Percentiles rank a stretch among this genome's conserved stretches.
These are phyloP conservation scores for Nylanderia fulva DNA, from an alignment of 1,140 invertebrate species.

Conservation along the genomic window DNA sequence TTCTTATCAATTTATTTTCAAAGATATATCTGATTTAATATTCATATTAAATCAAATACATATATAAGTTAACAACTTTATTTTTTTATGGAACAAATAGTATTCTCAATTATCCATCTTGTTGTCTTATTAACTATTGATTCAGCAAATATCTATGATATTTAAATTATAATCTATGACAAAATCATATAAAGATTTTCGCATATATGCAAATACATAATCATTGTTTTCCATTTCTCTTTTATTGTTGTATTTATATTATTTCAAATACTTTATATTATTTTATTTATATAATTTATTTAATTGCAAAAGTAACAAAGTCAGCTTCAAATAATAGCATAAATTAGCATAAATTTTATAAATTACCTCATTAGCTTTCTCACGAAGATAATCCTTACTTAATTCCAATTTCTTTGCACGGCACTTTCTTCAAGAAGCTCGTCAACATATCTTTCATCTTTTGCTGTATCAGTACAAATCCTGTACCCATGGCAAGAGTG, in stretches of 20 bases:
- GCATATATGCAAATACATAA: not conserved
- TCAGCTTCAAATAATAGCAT: not conserved
- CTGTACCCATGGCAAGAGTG: slow-evolving; percentile 85
- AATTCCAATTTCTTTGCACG: not conserved
- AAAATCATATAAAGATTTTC: not conserved
- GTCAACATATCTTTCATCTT: slow-evolving; percentile 82
- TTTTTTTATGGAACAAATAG: not conserved
- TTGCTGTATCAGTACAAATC: slow-evolving; percentile 83
- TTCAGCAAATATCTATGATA: not conserved
- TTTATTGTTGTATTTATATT: not conserved
- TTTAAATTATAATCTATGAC: too few species aligned
- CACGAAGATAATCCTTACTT: not conserved
- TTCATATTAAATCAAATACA: too few species aligned
- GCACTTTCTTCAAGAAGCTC: slow-evolving; percentile 51
- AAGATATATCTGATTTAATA: too few species aligned
- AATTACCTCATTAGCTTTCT: slow-evolving; percentile 45
- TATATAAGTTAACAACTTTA: not conserved
- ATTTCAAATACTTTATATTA: not conserved
- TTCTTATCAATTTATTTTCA: not conserved
- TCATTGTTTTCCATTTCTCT: not conserved
- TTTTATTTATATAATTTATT: too few species aligned
- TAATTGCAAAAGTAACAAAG: not conserved
- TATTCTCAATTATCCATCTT: not conserved
- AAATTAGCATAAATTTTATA: not conserved
- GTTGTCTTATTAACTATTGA: not conserved